Conservation (phyloP, 2,888 invertebrate genomes). For the Xanthia togata region DNA sequence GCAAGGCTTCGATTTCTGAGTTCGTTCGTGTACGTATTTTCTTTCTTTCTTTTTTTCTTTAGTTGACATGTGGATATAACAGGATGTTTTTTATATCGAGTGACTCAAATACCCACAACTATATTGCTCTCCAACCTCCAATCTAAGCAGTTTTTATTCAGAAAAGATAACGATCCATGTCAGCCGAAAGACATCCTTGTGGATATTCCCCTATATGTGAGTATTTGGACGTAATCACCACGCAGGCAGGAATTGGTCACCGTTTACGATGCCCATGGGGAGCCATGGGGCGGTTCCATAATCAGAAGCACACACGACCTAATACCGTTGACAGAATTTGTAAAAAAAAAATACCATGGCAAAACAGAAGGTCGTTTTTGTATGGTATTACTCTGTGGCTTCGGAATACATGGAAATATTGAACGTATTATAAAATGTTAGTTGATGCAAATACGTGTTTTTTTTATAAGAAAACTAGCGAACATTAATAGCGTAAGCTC, state of each 20-base stretch:
- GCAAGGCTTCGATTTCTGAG: not conserved
- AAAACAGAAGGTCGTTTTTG: constrained; percentile 20
- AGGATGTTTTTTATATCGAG: not conserved
- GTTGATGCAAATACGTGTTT: not conserved
- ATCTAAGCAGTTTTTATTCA: not conserved
- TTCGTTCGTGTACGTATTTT: too few relatives aligned
- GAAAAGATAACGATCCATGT: constrained; percentile 11
- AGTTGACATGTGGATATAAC: not conserved
- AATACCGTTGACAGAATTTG: constrained; percentile 47
- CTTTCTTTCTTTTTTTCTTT: too few relatives aligned
- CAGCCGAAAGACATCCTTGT: constrained; percentile 28
- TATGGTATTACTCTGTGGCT: not conserved
- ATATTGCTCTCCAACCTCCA: not conserved
- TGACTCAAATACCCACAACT: not conserved
- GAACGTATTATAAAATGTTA: not conserved
- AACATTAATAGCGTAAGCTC: not conserved
- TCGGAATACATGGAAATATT: not conserved
- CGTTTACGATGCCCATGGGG: constrained; percentile 59
- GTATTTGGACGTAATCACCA: constrained; percentile 43
- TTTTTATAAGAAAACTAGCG: not conserved
- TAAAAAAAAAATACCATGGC: constrained; percentile 45
- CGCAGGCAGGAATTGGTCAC: constrained; percentile 46
- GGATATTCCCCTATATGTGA: constrained; percentile 29
- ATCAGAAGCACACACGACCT: constrained; percentile 36
- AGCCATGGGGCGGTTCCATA: constrained; percentile 28